A percentile compares a stretch with the other conserved stretches of the same genome.
Conservation (phyloP, 1,140 invertebrate species). For the Colletes latitarsis region DNA sequence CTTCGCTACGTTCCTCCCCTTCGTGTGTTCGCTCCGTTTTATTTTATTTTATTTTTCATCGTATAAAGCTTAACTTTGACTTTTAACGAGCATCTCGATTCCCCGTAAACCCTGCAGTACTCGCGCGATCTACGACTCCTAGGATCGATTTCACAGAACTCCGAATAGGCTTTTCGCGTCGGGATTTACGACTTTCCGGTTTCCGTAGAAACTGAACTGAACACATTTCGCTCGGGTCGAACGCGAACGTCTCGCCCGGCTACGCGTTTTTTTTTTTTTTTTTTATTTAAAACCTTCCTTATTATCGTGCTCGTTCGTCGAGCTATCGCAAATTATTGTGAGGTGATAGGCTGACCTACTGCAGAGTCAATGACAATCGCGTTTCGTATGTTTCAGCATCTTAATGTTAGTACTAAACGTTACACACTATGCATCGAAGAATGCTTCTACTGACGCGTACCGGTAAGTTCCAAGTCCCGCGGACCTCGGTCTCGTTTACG, state of each 20-base stretch:
- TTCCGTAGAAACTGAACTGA: constrained; percentile 38
- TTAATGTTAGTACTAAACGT: constrained; percentile 31
- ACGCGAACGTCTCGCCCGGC: not conserved
- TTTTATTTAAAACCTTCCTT: no score
- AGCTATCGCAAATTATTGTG: not conserved
- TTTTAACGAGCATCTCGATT: constrained; percentile 59
- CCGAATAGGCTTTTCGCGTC: not conserved
- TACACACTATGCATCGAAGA: constrained; percentile 21
- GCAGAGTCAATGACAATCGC: constrained; percentile 62
- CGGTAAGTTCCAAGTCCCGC: constrained; percentile 11
- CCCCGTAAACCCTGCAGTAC: constrained; percentile 63
- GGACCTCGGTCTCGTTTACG: not conserved
- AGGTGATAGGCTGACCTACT: constrained; percentile 41
- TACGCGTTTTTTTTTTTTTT: not conserved
- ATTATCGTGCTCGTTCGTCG: no score
- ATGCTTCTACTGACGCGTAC: constrained; percentile 25
- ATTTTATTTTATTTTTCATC: constrained; percentile 4
- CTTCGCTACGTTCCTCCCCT: constrained; percentile 10
- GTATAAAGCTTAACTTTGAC: constrained; percentile 59
- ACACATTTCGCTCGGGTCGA: constrained; percentile 42
- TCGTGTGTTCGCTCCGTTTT: not conserved
- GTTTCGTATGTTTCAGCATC: constrained; percentile 38
- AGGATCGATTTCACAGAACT: not conserved
- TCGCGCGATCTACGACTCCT: not conserved
- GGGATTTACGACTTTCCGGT: not conserved